phyloP scores from a whole-genome alignment of 2,797 vertebrate species.

The Mormyrus proboscirostris region DNA sequence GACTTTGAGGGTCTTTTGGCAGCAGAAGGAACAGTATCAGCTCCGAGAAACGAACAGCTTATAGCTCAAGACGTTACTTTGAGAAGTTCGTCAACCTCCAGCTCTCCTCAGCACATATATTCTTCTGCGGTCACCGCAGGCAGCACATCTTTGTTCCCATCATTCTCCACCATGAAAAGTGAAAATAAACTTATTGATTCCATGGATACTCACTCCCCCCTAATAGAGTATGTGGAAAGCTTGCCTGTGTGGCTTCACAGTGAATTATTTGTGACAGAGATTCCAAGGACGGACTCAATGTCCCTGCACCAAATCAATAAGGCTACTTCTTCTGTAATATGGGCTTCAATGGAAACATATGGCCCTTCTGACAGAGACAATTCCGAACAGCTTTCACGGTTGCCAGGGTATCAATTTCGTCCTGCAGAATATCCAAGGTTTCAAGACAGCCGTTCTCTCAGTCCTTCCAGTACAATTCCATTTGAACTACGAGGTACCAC shows the following conservation, averaged over 20 bases:
- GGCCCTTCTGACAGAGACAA: constrained; percentile 24
- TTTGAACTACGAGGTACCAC: constrained; percentile 3
- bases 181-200: constrained; percentile 25
- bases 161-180: neutral
- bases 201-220: constrained; percentile 12
- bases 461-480: neutral
- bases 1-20: neutral
- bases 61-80: neutral
- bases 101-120: constrained; percentile 12
- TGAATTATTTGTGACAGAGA: constrained; percentile 30
- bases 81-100: neutral
- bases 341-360: constrained; percentile 24
- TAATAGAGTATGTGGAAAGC: constrained; percentile 19
- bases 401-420: constrained; percentile 30
- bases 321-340: constrained; percentile 23
- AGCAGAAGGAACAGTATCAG: neutral
- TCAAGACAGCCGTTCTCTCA: neutral
- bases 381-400: constrained; percentile 24
- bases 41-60: neutral
- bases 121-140: constrained; percentile 19
- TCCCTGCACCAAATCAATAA: constrained; percentile 28
- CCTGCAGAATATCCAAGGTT: neutral
- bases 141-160: constrained; percentile 25
- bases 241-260: constrained; percentile 36
- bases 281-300: constrained; percentile 20